Conservation (phyloP, 2,113 vertebrate species). For the Misgurnus mizolepis region DNA sequence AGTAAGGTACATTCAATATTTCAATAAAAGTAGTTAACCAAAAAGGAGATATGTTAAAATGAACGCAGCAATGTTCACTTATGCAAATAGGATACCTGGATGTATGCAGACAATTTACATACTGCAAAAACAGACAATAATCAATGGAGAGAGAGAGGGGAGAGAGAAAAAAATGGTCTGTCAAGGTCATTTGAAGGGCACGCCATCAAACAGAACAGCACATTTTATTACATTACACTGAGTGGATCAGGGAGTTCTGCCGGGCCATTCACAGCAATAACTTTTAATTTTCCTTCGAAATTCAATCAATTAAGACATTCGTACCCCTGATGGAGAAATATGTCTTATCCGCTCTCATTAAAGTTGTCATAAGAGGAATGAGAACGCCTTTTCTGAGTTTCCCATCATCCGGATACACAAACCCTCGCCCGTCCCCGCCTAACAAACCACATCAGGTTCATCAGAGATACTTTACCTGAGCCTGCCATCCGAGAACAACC, state of each 20-base stretch:
- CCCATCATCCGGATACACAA: constrained; percentile 6
- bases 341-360: constrained; percentile 33
- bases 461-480: constrained; percentile 7
- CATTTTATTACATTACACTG: constrained; percentile 53
- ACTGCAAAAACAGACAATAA: background rate
- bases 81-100: too few species aligned
- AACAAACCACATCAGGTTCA: constrained; percentile 25
- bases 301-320: constrained; percentile 53
- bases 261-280: constrained; percentile 45
- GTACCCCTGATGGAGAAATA: constrained; percentile 44
- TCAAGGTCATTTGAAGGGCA: constrained; percentile 54
- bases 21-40: too few species aligned
- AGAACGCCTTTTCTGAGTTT: constrained; percentile 18
- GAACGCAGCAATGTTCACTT: too few species aligned
- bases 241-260: constrained; percentile 38
- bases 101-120: background rate
- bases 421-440: background rate
- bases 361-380: constrained; percentile 38
- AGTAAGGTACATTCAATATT: too few species aligned
- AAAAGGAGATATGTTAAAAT: too few species aligned
- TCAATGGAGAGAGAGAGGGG: background rate
- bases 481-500: constrained; percentile 9
- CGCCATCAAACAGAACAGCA: constrained; percentile 31
- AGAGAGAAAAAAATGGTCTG: constrained; percentile 19
- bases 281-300: constrained; percentile 48